Base-by-base conservation (phyloP, 2,888 invertebrate genomes). In the Panzeria rudis region DNA sequence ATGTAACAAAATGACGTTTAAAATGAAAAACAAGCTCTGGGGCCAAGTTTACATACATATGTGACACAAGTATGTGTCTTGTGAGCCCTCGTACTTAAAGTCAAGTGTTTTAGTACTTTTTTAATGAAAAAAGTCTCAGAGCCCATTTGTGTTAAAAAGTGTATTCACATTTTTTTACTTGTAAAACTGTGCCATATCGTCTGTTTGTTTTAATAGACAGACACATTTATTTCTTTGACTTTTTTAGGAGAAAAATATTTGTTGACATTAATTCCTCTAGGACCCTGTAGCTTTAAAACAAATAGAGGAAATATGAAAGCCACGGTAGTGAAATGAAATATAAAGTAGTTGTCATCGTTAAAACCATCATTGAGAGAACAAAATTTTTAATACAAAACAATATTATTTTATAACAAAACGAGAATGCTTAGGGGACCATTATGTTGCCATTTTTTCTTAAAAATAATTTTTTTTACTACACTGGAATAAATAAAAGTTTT, bases 211-310 rank as follows among this genome's bases (percentile, higher is more conserved):
- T 56, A 44, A 15, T n/a, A 17, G 17, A 23, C 54, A 54, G 7
- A 59, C 56, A 80, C 44, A 77, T 47, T 35, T 17, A 23, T 25
- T 68, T 50, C 29, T 68, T 59, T 23, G 23, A 11, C 2, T 35
- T 61, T 6, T 13, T 69, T 50, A 32, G n/a, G 20, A 41, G 41
- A 20, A 79, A 54, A 69, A 77, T 56, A 50, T 77, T 81, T 75
- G 83, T 83, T 83, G 80, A 77, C 83, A 83, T 59, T 84, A 73
- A 84, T 84, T 77, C 84, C 77, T 72, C 44, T 56, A 69, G 81
- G 84, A 81, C 77, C n/a, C 72, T 69, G 44, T 47, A 54, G 69
- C 69, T 52, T n/a, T 1, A 59, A 69, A 81, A 64, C 38, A 68
- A 80, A 59, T 25, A 59, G 2, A 54, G 15, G 50, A 32, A 32